Base-by-base conservation (phyloP, 2,113 vertebrate genomes). In the Sinocyclocheilus anshuiensis region DNA sequence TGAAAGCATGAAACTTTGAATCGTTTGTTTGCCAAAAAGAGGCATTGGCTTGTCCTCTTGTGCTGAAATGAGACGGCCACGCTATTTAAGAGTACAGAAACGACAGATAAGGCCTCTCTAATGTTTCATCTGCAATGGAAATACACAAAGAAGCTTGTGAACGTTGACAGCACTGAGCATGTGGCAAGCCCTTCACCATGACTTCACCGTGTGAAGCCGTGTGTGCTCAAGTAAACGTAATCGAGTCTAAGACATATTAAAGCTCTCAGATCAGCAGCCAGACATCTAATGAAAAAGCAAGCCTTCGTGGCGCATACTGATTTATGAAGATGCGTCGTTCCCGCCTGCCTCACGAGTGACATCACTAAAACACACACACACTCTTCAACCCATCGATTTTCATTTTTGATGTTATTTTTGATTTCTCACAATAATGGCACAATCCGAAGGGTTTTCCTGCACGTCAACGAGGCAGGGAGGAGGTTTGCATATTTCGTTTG, bases 151-250 rank as follows among this genome's bases (percentile, higher is more conserved):
- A 33, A 33, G 29, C 29, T 33, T 33, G 29, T 33, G 29, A 33
- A 33, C 2, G 7, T 42, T 80, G 33, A 61, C 77, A 42, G 39
- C 77, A 24, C 3, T 33, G 29, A 33, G 29, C 29, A 33, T 33
- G 20, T 10, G 59, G 26, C 39, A 81, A 81, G 79, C 59, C 79
- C 79, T 81, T 80, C 91, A 90, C 90, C 48, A 33, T 80, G 61
- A 78, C 65, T 80, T 86, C 90, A 91, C 89, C 94, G 94, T 89
- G 94, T 94, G 95, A 94, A 96, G 95, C 94, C 95, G 94, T 92
- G 93, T 89, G 87, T 89, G 89, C 92, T 95, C 89, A 72, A 77
- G 26, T 71, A 86, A 69, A 88, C 42, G 45, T 22, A 59, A 79
- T 61, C 36, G 10, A 65, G 77, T 39, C 74, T 22, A 79, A 39